phyloP scores from a whole-genome alignment of 1,140 invertebrate genomes.

The Apis florea region DNA sequence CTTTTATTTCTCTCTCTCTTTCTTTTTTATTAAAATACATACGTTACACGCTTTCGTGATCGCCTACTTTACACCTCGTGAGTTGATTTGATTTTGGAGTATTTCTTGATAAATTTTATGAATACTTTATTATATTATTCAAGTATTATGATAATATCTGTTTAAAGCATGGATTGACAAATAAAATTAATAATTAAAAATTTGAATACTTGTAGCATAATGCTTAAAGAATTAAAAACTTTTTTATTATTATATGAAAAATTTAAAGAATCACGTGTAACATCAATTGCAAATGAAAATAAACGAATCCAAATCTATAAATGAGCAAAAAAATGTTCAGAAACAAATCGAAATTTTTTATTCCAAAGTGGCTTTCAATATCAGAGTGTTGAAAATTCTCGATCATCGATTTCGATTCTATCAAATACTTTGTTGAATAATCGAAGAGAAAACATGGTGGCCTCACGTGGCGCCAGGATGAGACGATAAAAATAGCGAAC shows the following conservation, averaged over 20 bases:
- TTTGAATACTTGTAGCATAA: too few species aligned
- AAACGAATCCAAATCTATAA: not conserved
- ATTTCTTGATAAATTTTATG: not conserved
- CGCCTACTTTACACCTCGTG: not conserved
- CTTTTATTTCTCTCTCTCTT: not conserved
- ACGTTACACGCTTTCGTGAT: not conserved
- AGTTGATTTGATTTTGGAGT: not conserved
- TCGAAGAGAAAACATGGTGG: not conserved
- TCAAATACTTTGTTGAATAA: not conserved
- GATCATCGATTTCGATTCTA: not conserved
- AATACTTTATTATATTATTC: too few species aligned
- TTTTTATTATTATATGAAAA: too few species aligned
- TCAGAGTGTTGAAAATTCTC: not conserved
- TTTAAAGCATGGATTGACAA: too few species aligned
- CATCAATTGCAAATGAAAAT: not conserved
- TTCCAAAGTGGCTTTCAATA: too few species aligned
- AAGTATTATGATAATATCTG: too few species aligned
- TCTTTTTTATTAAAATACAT: not conserved
- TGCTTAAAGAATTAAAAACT: too few species aligned
- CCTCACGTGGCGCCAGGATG: not conserved
- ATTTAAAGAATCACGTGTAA: too few species aligned
- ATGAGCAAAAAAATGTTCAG: not conserved
- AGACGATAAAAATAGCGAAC: slow-evolving; percentile 15
- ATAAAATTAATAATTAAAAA: too few species aligned
- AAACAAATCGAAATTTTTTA: not conserved